phyloP scores from a whole-genome alignment of 2,888 invertebrate genomes.

The Meiosimyza platycephala region DNA sequence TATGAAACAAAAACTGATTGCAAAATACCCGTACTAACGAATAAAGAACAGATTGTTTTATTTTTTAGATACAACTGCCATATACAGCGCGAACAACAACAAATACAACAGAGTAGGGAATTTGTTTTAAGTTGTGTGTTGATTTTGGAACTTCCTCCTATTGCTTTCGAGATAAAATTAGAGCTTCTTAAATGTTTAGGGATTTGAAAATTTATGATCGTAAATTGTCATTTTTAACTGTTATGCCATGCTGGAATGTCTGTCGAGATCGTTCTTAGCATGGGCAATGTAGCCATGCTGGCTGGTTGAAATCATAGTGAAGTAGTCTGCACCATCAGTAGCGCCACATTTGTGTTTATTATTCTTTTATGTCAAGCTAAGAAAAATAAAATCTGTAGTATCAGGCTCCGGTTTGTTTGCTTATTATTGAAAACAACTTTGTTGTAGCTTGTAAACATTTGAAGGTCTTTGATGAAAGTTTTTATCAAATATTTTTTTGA shows the following conservation, averaged over 20 bases:
- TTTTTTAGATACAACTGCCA: no score
- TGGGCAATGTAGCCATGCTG: background rate
- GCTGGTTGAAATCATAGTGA: background rate
- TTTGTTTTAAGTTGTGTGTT: background rate
- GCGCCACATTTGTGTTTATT: slow-evolving; percentile 11
- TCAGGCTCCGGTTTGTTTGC: background rate
- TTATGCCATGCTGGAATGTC: background rate
- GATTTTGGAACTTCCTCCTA: slow-evolving; percentile 32
- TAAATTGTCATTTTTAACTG: slow-evolving; percentile 31
- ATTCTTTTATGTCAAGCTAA: background rate
- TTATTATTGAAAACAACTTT: slow-evolving; percentile 9
- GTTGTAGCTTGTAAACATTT: background rate
- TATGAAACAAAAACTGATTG: slow-evolving; percentile 8
- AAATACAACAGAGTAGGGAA: background rate
- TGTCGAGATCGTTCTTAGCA: background rate
- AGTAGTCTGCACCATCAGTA: slow-evolving; percentile 12
- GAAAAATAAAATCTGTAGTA: background rate
- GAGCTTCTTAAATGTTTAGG: slow-evolving; percentile 21
- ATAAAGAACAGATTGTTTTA: no score
- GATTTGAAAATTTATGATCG: slow-evolving; percentile 1
- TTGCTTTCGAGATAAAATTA: slow-evolving; percentile 28
- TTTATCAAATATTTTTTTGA: no score
- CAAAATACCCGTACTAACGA: background rate
- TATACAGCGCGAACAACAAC: background rate
- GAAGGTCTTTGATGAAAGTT: no score